phyloP scores from a whole-genome alignment of 2,797 vertebrate species.

The Melopsittacus undulatus region DNA sequence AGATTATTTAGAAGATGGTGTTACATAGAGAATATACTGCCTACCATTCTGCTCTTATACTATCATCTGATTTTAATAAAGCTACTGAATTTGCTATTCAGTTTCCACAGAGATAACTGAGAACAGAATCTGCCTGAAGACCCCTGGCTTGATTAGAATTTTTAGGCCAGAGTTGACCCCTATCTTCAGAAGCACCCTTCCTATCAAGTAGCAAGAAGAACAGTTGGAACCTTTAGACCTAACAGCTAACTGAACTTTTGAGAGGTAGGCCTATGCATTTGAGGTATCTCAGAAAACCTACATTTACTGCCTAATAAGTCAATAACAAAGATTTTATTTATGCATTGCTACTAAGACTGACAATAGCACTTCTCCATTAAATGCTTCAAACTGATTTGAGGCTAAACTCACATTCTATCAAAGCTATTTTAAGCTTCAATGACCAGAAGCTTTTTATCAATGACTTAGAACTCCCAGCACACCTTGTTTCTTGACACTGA shows the following conservation, averaged over 20 bases:
- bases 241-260: neutral
- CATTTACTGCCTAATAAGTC: neutral
- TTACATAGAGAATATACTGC: neutral
- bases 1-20: conserved; percentile 46
- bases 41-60: neutral
- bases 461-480: neutral
- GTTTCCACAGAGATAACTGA: conserved; percentile 40
- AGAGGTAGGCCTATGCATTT: neutral
- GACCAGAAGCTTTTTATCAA: conserved; percentile 6
- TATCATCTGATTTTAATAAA: conserved; percentile 33
- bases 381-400: neutral
- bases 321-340: neutral
- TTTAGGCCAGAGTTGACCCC: conserved; percentile 5
- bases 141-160: conserved; percentile 3
- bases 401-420: neutral
- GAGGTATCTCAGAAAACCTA: neutral
- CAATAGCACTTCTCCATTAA: neutral
- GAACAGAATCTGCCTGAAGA: conserved; percentile 3
- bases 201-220: conserved; percentile 2
- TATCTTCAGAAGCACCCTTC: conserved; percentile 7
- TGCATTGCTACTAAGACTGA: neutral
- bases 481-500: neutral
- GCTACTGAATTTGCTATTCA: conserved; percentile 28
- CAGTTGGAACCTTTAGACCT: neutral
- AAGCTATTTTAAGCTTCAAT: conserved; percentile 9